These are phyloP conservation scores for Synanthedon myopaeformis DNA, from an alignment of 2,888 invertebrate species.

Conservation along the genomic window DNA sequence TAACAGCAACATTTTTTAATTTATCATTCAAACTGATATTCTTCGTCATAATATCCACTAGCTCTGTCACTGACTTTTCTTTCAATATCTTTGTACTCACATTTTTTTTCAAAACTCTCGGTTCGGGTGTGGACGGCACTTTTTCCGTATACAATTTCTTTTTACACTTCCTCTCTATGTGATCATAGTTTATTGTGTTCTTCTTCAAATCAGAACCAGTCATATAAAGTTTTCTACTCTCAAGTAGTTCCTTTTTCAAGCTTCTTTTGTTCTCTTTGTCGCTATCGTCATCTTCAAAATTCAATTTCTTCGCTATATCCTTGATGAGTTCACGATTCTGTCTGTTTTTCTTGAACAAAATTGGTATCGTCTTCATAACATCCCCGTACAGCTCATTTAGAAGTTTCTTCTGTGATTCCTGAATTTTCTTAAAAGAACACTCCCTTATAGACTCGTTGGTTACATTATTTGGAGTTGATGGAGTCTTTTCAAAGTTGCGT, in stretches of 20 bases:
- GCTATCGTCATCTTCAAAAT: slow-evolving; percentile 39
- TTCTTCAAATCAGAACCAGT: slow-evolving; percentile 44
- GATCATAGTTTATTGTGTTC: slow-evolving; percentile 16
- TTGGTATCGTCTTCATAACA: slow-evolving; percentile 64
- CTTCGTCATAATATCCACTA: slow-evolving; percentile 35
- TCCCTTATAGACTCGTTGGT: slow-evolving; percentile 49
- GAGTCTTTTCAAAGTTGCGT: slow-evolving; percentile 33
- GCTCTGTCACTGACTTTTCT: slow-evolving; percentile 44
- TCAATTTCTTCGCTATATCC: slow-evolving; percentile 39
- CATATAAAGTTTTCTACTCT: slow-evolving; percentile 40
- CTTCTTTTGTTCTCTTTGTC: slow-evolving; percentile 49
- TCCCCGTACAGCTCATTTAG: slow-evolving; percentile 68
- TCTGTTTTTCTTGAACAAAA: slow-evolving; percentile 41
- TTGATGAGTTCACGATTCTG: slow-evolving; percentile 32
- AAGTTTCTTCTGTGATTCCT: slow-evolving; percentile 49
- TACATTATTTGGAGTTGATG: slow-evolving; percentile 45
- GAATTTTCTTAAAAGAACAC: slow-evolving; percentile 50
- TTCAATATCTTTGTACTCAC: slow-evolving; percentile 41
- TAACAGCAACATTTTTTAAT: slow-evolving; percentile 22
- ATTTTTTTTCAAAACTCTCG: slow-evolving; percentile 22
- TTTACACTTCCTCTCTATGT: slow-evolving; percentile 39
- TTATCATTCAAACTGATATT: slow-evolving; percentile 26
- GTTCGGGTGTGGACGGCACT: slow-evolving; percentile 40
- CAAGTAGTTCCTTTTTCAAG: slow-evolving; percentile 20
- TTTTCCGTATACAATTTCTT: slow-evolving; percentile 52